A percentile compares a stretch with the other conserved stretches of the same genome.
phyloP scores from a whole-genome alignment of 1,140 invertebrate species.

The Papilio dardanus region DNA sequence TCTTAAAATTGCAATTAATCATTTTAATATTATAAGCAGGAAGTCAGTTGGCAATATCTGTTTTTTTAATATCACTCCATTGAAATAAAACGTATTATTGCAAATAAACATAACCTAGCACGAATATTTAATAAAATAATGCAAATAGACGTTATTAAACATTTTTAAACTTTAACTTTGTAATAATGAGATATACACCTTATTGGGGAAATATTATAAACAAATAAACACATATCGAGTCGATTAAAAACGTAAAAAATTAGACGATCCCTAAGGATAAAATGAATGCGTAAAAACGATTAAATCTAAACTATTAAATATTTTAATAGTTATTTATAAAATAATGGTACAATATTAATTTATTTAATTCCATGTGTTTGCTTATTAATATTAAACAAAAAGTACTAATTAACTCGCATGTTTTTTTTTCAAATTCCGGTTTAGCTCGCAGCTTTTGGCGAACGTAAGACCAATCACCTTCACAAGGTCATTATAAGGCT shows the following conservation, averaged over 20 bases:
- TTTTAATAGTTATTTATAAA: too few relatives aligned
- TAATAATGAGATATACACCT: too few relatives aligned
- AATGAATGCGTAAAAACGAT: too few relatives aligned
- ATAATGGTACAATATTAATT: too few relatives aligned
- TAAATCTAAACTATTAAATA: too few relatives aligned
- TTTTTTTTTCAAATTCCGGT: neutral
- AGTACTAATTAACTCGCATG: neutral
- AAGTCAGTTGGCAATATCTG: neutral
- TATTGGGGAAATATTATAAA: too few relatives aligned
- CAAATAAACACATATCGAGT: too few relatives aligned
- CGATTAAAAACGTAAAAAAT: too few relatives aligned
- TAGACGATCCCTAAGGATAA: too few relatives aligned
- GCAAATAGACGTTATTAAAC: too few relatives aligned
- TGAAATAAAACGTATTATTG: neutral
- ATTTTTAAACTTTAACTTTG: too few relatives aligned
- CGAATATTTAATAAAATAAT: neutral
- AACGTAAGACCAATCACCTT: slow-evolving; percentile 6
- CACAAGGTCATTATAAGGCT: neutral
- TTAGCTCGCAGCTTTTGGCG: neutral
- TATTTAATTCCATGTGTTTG: too few relatives aligned
- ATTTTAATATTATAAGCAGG: slow-evolving; percentile 3
- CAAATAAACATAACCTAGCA: neutral
- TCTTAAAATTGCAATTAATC: slow-evolving; percentile 14
- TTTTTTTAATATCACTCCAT: neutral
- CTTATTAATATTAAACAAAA: neutral